phyloP scores from a whole-genome alignment of 2,888 invertebrate species.

The Epinotia bilunana region DNA sequence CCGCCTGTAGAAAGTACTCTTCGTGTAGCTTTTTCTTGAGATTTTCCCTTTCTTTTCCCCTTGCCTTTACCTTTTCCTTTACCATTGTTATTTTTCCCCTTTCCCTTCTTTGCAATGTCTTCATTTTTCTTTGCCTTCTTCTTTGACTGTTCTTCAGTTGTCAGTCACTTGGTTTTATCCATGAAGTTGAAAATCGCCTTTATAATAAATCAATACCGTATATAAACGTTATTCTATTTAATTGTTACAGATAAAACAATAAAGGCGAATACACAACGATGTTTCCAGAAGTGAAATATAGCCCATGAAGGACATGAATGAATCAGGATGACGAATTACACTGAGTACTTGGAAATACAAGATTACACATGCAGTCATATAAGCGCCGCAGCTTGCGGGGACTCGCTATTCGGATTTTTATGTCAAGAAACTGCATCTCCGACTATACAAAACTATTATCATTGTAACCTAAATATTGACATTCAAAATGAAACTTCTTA shows the following conservation, averaged over 20 bases:
- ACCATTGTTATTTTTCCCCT: too few species aligned
- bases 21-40: too few species aligned
- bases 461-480: slow-evolving; percentile 72
- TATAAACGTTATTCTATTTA: not conserved
- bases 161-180: too few species aligned
- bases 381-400: slow-evolving; percentile 20
- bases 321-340: slow-evolving; percentile 30
- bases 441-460: slow-evolving; percentile 25
- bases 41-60: too few species aligned
- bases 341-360: slow-evolving; percentile 4
- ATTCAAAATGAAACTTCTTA: slow-evolving; percentile 80
- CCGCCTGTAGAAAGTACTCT: too few species aligned
- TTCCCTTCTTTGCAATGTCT: too few species aligned
- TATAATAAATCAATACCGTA: too few species aligned
- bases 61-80: too few species aligned
- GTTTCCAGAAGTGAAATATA: not conserved
- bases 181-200: too few species aligned
- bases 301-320: not conserved
- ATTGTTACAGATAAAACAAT: slow-evolving; percentile 30
- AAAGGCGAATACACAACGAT: not conserved
- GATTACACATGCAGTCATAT: slow-evolving; percentile 28
- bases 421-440: slow-evolving; percentile 17
- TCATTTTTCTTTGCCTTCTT: too few species aligned
- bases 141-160: too few species aligned
- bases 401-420: slow-evolving; percentile 3